Percentiles rank a stretch among this genome's conserved stretches.
phyloP scores from a whole-genome alignment of 2,113 vertebrate genomes.

The Callocephalon fimbriatum region DNA sequence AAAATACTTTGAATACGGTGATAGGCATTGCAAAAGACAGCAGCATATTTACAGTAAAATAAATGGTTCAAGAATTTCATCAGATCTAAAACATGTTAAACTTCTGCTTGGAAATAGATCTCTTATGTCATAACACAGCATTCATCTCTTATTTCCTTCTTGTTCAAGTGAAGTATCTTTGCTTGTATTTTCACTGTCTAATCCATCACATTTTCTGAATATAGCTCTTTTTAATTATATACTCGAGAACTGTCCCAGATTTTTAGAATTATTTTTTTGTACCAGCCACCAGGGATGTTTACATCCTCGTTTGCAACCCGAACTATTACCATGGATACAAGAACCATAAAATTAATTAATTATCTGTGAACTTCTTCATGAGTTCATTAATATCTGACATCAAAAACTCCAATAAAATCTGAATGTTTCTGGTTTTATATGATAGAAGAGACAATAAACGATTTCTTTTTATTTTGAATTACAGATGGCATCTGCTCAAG shows the following conservation, averaged over 20 bases:
- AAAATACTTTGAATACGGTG: not conserved
- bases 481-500: slow-evolving; percentile 62
- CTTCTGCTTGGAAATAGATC: not conserved
- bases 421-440: not conserved
- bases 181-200: not conserved
- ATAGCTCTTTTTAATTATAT: not conserved
- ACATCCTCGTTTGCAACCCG: not conserved
- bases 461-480: slow-evolving; percentile 41
- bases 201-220: not conserved
- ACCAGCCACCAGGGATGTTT: not conserved
- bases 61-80: not conserved
- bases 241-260: not conserved
- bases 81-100: not conserved
- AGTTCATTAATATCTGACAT: slow-evolving; percentile 13
- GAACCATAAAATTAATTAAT: not conserved
- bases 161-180: not conserved
- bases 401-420: slow-evolving; percentile 21
- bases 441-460: not conserved
- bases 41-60: not conserved
- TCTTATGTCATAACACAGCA: not conserved
- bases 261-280: not conserved
- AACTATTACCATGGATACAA: slow-evolving; percentile 30
- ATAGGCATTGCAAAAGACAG: not conserved
- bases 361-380: not conserved
- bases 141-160: not conserved